Conservation (phyloP, 2,888 invertebrate genomes). For the Drosophila quinaria region DNA sequence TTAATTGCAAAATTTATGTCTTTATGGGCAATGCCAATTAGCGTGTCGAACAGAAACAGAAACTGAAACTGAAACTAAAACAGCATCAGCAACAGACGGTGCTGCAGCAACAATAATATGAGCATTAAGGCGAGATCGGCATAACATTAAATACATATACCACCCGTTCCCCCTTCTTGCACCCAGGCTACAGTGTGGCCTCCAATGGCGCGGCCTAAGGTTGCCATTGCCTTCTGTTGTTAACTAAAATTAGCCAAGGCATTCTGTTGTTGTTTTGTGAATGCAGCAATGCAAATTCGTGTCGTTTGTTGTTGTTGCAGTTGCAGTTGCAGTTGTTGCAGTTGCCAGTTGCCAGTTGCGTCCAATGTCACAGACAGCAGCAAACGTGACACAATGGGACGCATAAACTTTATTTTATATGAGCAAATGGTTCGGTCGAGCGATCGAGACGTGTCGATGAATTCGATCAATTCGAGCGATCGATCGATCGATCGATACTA, state of each 20-base stretch:
- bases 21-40: slow-evolving; percentile 84
- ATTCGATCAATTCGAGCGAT: slow-evolving; percentile 18
- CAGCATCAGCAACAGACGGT: slow-evolving; percentile 23
- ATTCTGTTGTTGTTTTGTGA: slow-evolving; percentile 28
- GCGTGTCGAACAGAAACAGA: slow-evolving; percentile 54
- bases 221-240: slow-evolving; percentile 42
- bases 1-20: slow-evolving; percentile 81
- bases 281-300: slow-evolving; percentile 44
- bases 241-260: slow-evolving; percentile 65
- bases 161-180: neutral
- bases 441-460: slow-evolving; percentile 13
- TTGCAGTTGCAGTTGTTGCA: neutral
- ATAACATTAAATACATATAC: slow-evolving; percentile 58
- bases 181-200: slow-evolving; percentile 1
- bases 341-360: slow-evolving; percentile 12
- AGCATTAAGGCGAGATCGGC: slow-evolving; percentile 50
- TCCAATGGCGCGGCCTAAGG: slow-evolving; percentile 37
- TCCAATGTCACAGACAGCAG: slow-evolving; percentile 10
- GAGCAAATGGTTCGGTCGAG: slow-evolving; percentile 10
- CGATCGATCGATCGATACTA: slow-evolving; percentile 19
- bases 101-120: slow-evolving; percentile 30
- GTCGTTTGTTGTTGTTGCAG: slow-evolving; percentile 4
- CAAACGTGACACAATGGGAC: slow-evolving; percentile 21
- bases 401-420: slow-evolving; percentile 45
- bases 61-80: slow-evolving; percentile 23